A percentile compares a stretch with the other conserved stretches of the same genome.
Conservation (phyloP, 2,113 vertebrate genomes). For the Romanogobio albipinnatus region DNA sequence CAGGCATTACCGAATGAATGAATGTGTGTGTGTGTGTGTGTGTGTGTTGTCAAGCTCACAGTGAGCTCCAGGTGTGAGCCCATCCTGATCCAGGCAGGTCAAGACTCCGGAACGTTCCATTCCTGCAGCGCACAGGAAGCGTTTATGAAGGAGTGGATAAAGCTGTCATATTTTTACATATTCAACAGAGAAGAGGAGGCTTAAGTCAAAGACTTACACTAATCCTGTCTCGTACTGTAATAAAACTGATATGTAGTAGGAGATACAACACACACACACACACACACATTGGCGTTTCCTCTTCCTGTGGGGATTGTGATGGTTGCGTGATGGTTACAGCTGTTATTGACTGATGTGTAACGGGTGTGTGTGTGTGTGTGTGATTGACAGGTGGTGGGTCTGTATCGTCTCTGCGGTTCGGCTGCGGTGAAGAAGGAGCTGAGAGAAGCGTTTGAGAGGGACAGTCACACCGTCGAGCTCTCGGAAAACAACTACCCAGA, state of each 20-base stretch:
- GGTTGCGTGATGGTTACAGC: too few species aligned
- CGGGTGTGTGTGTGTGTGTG: neutral
- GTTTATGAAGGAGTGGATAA: neutral
- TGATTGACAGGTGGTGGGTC: conserved; percentile 87
- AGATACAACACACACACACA: too few species aligned
- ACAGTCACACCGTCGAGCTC: conserved; percentile 86
- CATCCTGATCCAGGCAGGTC: neutral
- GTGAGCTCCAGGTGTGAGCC: neutral
- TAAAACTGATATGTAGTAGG: too few species aligned
- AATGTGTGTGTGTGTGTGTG: neutral
- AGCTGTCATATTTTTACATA: neutral
- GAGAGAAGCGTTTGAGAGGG: conserved; percentile 92
- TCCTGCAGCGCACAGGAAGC: neutral
- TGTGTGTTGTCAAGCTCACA: neutral
- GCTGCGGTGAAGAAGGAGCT: conserved; percentile 98
- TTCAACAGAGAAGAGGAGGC: neutral
- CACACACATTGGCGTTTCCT: too few species aligned
- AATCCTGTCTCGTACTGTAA: neutral
- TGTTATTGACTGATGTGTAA: neutral
- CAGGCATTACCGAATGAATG: neutral
- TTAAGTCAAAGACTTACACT: neutral
- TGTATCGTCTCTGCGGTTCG: conserved; percentile 95
- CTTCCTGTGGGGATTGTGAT: too few species aligned
- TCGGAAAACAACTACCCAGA: conserved; percentile 93
- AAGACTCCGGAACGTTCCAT: neutral